Evolutionary conservation across 1,140 invertebrate species (phyloP).

Genomic region (Diploscapter pachys): DNA sequence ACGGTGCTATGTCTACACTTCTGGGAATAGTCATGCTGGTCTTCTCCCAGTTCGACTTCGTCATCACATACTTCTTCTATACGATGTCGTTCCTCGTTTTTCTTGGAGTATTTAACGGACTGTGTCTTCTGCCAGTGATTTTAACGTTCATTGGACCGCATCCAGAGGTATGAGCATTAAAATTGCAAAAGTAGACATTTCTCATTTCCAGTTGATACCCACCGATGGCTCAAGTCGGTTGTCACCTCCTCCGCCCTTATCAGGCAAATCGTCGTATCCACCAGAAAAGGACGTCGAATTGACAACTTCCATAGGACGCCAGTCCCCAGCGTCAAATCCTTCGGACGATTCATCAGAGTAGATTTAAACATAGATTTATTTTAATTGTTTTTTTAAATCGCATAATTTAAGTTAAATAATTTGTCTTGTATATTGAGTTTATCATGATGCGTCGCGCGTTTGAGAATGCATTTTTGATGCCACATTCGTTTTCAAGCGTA

Average conservation of each 20-base stretch:
- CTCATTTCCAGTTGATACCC: conserved; percentile 11
- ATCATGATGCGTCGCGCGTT: too few species aligned
- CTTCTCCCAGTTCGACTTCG: conserved; percentile 91
- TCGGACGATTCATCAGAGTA: too few species aligned
- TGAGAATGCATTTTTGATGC: too few species aligned
- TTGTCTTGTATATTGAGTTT: too few species aligned
- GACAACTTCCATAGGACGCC: too few species aligned
- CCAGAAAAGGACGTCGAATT: too few species aligned
- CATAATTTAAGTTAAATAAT: too few species aligned
- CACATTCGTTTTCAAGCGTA: too few species aligned
- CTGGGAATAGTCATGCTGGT: conserved; percentile 77
- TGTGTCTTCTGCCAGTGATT: conserved; percentile 85
- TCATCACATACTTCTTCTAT: conserved; percentile 83
- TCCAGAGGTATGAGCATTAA: conserved; percentile 68
- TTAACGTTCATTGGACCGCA: conserved; percentile 80
- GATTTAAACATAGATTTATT: too few species aligned
- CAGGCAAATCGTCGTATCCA: background rate
- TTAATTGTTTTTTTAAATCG: too few species aligned
- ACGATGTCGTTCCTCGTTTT: conserved; percentile 76
- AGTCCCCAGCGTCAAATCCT: too few species aligned
- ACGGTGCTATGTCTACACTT: conserved; percentile 78
- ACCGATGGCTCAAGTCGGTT: conserved; percentile 5
- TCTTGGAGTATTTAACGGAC: conserved; percentile 80
- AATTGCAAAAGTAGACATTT: background rate
- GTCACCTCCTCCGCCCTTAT: conserved; percentile 19